A percentile compares a stretch with the other conserved stretches of the same genome.
phyloP scores from a whole-genome alignment of 2,888 invertebrate genomes.

The Hypercompe scribonia region DNA sequence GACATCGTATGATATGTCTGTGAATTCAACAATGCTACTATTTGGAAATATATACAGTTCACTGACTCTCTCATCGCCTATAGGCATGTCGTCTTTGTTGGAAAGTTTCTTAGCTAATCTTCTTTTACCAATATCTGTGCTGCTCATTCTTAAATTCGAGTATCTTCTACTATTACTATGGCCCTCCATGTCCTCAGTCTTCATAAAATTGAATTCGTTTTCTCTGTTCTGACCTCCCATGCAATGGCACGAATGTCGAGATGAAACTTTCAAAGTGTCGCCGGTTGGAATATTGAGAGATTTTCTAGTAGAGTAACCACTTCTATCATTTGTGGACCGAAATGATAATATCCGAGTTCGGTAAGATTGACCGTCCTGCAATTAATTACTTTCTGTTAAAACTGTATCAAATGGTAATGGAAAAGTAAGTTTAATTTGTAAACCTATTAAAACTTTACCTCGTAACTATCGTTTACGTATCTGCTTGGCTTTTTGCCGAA shows the following conservation, averaged over 20 bases:
- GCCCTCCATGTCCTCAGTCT: slow-evolving; percentile 59
- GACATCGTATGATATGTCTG: slow-evolving; percentile 78
- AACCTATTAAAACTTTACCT: slow-evolving; percentile 63
- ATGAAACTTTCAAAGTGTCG: slow-evolving; percentile 65
- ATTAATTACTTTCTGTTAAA: slow-evolving; percentile 42
- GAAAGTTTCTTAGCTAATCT: slow-evolving; percentile 57
- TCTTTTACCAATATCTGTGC: slow-evolving; percentile 57
- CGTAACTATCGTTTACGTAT: slow-evolving; percentile 81
- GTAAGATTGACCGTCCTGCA: slow-evolving; percentile 81
- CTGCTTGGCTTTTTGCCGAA: slow-evolving; percentile 81
- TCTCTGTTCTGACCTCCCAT: slow-evolving; percentile 66
- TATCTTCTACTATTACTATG: slow-evolving; percentile 57
- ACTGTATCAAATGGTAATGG: not conserved
- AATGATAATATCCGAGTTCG: slow-evolving; percentile 79
- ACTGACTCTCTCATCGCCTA: slow-evolving; percentile 77
- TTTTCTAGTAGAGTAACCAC: slow-evolving; percentile 73
- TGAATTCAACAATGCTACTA: slow-evolving; percentile 81
- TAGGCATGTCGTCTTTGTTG: slow-evolving; percentile 62
- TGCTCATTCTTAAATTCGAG: slow-evolving; percentile 49
- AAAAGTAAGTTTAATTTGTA: slow-evolving; percentile 12
- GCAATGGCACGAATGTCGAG: slow-evolving; percentile 70
- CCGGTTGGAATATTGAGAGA: slow-evolving; percentile 69
- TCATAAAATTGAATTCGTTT: slow-evolving; percentile 66
- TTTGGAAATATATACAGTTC: slow-evolving; percentile 83
- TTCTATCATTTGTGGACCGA: slow-evolving; percentile 78